phyloP scores from a whole-genome alignment of 2,888 invertebrate genomes.

The Cryptocephalus primarius region DNA sequence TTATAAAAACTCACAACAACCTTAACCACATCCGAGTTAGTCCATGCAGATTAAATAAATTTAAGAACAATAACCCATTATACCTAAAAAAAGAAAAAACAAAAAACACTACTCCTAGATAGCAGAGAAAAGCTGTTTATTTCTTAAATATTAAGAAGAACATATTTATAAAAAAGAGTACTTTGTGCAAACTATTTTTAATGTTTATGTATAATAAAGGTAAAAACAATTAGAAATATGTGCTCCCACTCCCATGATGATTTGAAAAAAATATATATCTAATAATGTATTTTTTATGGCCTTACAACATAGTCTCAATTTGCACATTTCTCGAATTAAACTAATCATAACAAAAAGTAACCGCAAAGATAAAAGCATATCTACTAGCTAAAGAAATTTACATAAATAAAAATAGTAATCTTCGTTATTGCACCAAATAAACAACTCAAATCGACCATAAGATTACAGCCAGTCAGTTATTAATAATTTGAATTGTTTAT shows the following conservation, averaged over 20 bases:
- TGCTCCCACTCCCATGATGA: constrained; percentile 19
- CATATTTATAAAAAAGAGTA: constrained; percentile 27
- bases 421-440: constrained; percentile 21
- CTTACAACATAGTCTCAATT: constrained; percentile 12
- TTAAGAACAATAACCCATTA: too few species aligned
- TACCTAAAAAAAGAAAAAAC: background rate
- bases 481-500: constrained; percentile 17
- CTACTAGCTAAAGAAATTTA: constrained; percentile 17
- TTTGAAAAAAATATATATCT: constrained; percentile 5
- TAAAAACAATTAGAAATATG: constrained; percentile 18
- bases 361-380: constrained; percentile 15
- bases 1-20: too few species aligned
- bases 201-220: constrained; percentile 16
- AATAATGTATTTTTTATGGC: constrained; percentile 8
- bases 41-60: too few species aligned
- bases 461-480: background rate
- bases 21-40: too few species aligned
- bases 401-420: constrained; percentile 21
- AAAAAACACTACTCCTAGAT: constrained; percentile 7
- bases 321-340: constrained; percentile 14
- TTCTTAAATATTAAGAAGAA: constrained; percentile 30
- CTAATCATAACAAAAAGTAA: constrained; percentile 15
- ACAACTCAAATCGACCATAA: constrained; percentile 17
- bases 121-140: constrained; percentile 31
- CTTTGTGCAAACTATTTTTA: constrained; percentile 23